Percentiles rank a stretch among this genome's conserved stretches.
Evolutionary conservation across 2,888 invertebrate species (phyloP).

Genomic region (Laothoe populi): DNA sequence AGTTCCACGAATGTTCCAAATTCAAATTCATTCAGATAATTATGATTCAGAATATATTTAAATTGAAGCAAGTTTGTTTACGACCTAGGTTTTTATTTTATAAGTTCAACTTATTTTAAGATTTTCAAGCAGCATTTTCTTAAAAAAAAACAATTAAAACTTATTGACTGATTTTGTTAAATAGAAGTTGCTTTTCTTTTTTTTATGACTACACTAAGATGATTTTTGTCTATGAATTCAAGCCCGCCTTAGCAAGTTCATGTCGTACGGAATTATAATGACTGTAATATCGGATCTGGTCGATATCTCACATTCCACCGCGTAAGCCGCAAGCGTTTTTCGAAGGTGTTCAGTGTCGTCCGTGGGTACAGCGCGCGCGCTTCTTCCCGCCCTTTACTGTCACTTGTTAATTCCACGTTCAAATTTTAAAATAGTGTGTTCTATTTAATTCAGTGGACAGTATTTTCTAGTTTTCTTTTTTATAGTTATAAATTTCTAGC

Average conservation of each 20-base stretch:
- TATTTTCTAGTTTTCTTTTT: conserved; percentile 30
- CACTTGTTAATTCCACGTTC: conserved; percentile 40
- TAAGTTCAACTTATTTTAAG: too few relatives aligned
- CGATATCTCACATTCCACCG: conserved; percentile 37
- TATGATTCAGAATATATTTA: too few relatives aligned
- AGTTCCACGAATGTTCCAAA: too few relatives aligned
- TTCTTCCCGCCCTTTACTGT: conserved; percentile 48
- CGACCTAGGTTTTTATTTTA: too few relatives aligned
- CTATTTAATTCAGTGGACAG: conserved; percentile 24
- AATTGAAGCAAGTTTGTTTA: too few relatives aligned
- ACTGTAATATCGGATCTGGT: conserved; percentile 24
- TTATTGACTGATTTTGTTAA: background rate
- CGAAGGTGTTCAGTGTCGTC: conserved; percentile 60
- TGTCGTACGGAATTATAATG: conserved; percentile 7
- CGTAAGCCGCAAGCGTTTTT: conserved; percentile 62
- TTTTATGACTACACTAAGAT: too few relatives aligned
- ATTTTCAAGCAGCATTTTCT: too few relatives aligned
- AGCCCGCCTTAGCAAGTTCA: conserved; percentile 34
- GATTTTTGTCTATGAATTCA: background rate
- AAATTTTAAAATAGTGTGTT: conserved; percentile 67
- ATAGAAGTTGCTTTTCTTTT: background rate
- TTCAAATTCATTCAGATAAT: too few relatives aligned
- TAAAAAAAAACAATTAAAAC: too few relatives aligned
- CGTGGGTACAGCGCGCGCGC: conserved; percentile 60
- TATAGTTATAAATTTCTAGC: conserved; percentile 20